Conservation (phyloP, 2,113 vertebrate genomes). For the human region GRCh38 chr18:12417501-12418000, state of each 20-base stretch:
- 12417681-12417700: too few species aligned
- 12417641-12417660: background rate
- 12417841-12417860: background rate
- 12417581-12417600: background rate
- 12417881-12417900: background rate
- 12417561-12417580: background rate
- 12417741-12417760: background rate
- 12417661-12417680: fast-evolving
- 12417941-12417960: background rate
- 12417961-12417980: background rate
- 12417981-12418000: background rate
- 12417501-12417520: background rate
- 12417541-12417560: background rate
- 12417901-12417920: background rate
- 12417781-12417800: background rate
- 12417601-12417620: background rate
- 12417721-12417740: background rate
- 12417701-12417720: background rate
- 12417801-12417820: background rate
- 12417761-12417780: background rate
- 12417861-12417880: background rate
- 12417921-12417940: background rate
- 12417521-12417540: background rate
- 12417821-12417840: background rate
- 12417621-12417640: background rate